Evolutionary conservation across 2,888 invertebrate genomes (phyloP), one percentile per base, ranked within the genome.

Genomic region (Lampropteryx suffumata): DNA sequence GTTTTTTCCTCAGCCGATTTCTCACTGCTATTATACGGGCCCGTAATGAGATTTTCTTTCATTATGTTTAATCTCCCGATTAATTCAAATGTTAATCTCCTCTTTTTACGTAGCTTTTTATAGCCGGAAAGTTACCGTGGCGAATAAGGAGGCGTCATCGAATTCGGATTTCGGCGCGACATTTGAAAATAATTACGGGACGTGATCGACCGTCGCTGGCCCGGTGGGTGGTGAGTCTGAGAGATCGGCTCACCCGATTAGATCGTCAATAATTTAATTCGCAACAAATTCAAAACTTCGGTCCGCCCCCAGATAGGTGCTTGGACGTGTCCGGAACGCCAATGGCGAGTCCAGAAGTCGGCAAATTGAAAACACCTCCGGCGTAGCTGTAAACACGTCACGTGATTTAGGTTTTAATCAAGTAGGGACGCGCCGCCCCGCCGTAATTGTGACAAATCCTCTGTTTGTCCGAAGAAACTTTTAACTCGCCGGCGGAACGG

Each of bases 361-460:
- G 81, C 86, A 89, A 90, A 90, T 89, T 90, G 89, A 89, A 89
- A 89, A 90, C 89, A 89, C 89, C 89, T 89, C 85, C 80, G 84
- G 84, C 82, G 82, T 64, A 81, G 85, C 88, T 89, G 90, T 90
- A 90, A 89, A 90, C 90, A 89, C 88, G 90, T 89, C 90, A 89
- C 90, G 90, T 90, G 90, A 90, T 90, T 90, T 90, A 90, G 90
- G 89, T 89, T 90, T 90, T 90, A 90, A 90, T 90, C 90, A 90
- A 90, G 88, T 84, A 84, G 87, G 88, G 87, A 84, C 89, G 83
- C 84, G 73, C 82, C 81, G 78, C 79, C 82, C 82, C 73, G 80
- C 75, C 84, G 89, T 90, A 90, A 90, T 90, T 90, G 90, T 89
- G 90, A 90, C 90, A 90, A 90, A 90, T 89, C 88, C 90, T 88